Conservation (phyloP, 1,140 invertebrate genomes). For the Drosophila tsacasi region DNA sequence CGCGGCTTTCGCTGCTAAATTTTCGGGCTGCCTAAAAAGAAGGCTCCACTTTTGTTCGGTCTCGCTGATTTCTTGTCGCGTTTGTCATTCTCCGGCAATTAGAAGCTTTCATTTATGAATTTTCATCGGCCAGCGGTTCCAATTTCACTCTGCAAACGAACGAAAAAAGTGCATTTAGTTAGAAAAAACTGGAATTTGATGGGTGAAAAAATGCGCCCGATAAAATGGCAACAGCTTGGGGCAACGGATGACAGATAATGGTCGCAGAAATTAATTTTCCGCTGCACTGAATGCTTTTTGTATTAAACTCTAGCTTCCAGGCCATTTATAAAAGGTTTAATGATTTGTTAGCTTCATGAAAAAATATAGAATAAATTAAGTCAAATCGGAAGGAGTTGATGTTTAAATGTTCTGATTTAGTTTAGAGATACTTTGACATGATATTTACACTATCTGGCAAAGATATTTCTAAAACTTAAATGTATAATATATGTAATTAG, state of each 20-base stretch:
- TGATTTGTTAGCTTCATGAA: background rate
- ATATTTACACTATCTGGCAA: background rate
- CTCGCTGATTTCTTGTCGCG: conserved; percentile 47
- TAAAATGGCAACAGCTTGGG: conserved; percentile 39
- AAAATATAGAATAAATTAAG: background rate
- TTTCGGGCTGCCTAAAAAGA: conserved; percentile 36
- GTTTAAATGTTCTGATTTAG: background rate
- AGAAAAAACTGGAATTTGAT: conserved; percentile 11
- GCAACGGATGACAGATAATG: conserved; percentile 27
- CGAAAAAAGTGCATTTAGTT: conserved; percentile 28
- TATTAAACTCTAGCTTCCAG: conserved; percentile 3
- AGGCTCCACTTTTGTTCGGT: conserved; percentile 57
- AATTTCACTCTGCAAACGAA: conserved; percentile 37
- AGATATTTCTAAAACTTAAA: background rate
- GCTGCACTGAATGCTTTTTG: background rate
- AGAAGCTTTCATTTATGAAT: conserved; percentile 79
- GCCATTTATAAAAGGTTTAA: background rate
- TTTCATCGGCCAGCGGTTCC: conserved; percentile 40
- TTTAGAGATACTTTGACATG: background rate
- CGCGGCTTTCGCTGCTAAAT: conserved; percentile 26
- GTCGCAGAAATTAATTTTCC: conserved; percentile 21
- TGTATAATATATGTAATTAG: no score
- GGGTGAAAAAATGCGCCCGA: background rate
- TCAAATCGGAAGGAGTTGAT: background rate
- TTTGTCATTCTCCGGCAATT: conserved; percentile 78